phyloP scores from a whole-genome alignment of 1,140 invertebrate species.

The Drosophila kurseongensis region DNA sequence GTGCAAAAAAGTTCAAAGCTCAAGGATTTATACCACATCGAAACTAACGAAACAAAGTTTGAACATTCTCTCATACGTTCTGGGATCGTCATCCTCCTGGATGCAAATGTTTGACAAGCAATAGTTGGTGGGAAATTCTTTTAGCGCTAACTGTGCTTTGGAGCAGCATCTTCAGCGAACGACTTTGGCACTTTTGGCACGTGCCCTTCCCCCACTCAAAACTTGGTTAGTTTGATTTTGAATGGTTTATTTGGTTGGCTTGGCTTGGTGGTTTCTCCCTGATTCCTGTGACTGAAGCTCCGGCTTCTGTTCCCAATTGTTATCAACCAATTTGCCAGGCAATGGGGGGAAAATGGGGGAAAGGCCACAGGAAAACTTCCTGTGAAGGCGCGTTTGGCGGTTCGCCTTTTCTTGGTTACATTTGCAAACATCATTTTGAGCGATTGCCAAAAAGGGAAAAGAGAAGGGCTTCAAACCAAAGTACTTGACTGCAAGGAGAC shows the following conservation, averaged over 20 bases:
- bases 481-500: background rate
- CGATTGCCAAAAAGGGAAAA: slow-evolving; percentile 48
- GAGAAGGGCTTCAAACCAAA: background rate
- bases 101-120: slow-evolving; percentile 61
- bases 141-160: slow-evolving; percentile 43
- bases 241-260: slow-evolving; percentile 70
- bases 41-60: slow-evolving; percentile 70
- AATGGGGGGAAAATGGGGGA: background rate
- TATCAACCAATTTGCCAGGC: slow-evolving; percentile 71
- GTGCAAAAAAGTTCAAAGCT: slow-evolving; percentile 67
- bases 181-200: slow-evolving; percentile 70
- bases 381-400: slow-evolving; percentile 44
- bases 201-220: slow-evolving; percentile 56
- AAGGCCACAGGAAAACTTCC: slow-evolving; percentile 39
- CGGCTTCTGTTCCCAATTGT: slow-evolving; percentile 50
- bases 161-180: slow-evolving; percentile 56
- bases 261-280: slow-evolving; percentile 25
- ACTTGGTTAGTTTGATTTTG: slow-evolving; percentile 73
- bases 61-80: slow-evolving; percentile 65
- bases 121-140: slow-evolving; percentile 39
- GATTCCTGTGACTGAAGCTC: background rate
- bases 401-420: slow-evolving; percentile 55
- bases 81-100: slow-evolving; percentile 42
- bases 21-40: slow-evolving; percentile 67
- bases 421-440: slow-evolving; percentile 72